Percentiles rank a stretch among this genome's conserved stretches.
phyloP scores from a whole-genome alignment of 64 coral and sea anemone species.

The Orbicella faveolata region DNA sequence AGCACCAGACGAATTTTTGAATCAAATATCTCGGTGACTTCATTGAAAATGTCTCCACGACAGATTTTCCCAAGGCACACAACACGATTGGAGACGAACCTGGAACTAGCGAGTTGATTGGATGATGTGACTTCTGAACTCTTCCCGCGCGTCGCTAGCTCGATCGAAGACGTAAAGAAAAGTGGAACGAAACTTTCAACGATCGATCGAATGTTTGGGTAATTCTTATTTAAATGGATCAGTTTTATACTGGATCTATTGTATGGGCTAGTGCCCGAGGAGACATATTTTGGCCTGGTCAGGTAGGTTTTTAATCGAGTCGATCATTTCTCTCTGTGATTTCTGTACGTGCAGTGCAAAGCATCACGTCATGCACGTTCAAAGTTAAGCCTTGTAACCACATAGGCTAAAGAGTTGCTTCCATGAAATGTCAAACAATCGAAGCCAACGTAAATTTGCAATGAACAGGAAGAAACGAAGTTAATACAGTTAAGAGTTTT shows the following conservation, averaged over 20 bases:
- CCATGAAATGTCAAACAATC: too few relatives aligned
- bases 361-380: too few relatives aligned
- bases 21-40: background rate
- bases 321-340: background rate
- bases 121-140: background rate
- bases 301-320: constrained; percentile 24
- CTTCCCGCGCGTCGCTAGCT: background rate
- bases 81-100: background rate
- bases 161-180: background rate
- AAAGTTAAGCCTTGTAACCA: too few relatives aligned
- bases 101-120: constrained; percentile 38
- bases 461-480: too few relatives aligned
- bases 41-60: background rate
- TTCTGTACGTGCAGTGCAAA: background rate
- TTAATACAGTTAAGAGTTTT: too few relatives aligned
- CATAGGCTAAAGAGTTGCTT: too few relatives aligned
- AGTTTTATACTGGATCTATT: constrained; percentile 39
- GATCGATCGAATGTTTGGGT: background rate
- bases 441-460: too few relatives aligned
- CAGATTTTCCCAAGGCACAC: background rate
- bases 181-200: background rate
- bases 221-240: background rate
- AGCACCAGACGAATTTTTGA: background rate
- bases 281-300: constrained; percentile 75
- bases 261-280: constrained; percentile 71